Percentiles rank a stretch among this genome's conserved stretches.
Evolutionary conservation across 2,113 vertebrate species (phyloP).

Genomic region (Dascyllus trimaculatus): DNA sequence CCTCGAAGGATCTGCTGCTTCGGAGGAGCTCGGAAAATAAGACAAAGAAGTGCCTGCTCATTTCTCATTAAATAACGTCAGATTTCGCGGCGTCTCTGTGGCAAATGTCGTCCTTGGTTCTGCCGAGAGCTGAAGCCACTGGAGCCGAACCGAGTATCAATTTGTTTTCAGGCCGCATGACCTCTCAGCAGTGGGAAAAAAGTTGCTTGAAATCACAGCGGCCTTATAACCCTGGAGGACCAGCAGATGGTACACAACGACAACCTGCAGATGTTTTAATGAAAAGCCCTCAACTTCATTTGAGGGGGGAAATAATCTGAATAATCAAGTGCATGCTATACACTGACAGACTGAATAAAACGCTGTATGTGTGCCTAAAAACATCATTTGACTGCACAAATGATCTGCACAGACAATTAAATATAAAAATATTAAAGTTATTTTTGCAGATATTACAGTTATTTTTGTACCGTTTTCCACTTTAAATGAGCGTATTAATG

Average conservation of each 20-base stretch:
- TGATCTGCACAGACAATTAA: neutral
- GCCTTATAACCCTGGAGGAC: constrained; percentile 10
- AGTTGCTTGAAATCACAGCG: constrained; percentile 45
- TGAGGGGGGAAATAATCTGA: constrained; percentile 4
- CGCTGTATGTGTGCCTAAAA: neutral
- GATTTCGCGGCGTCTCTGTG: constrained; percentile 43
- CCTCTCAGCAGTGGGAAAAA: constrained; percentile 43
- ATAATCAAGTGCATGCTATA: constrained; percentile 1
- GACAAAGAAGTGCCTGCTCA: constrained; percentile 68
- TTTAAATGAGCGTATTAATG: neutral
- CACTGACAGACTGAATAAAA: neutral
- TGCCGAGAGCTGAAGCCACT: constrained; percentile 46
- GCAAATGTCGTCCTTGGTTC: constrained; percentile 59
- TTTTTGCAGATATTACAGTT: neutral
- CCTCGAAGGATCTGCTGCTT: constrained; percentile 67
- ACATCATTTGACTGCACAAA: neutral
- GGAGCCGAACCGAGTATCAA: constrained; percentile 63
- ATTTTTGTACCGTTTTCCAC: neutral
- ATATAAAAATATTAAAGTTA: neutral
- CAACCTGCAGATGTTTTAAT: constrained; percentile 28
- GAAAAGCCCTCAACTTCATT: constrained; percentile 23
- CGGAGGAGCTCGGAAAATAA: constrained; percentile 61
- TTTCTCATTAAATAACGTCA: constrained; percentile 73
- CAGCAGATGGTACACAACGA: constrained; percentile 27
- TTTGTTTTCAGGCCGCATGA: constrained; percentile 61